These are phyloP conservation scores for Drosophila bipectinata DNA, from an alignment of 1,140 invertebrate genomes.

Conservation along the genomic window DNA sequence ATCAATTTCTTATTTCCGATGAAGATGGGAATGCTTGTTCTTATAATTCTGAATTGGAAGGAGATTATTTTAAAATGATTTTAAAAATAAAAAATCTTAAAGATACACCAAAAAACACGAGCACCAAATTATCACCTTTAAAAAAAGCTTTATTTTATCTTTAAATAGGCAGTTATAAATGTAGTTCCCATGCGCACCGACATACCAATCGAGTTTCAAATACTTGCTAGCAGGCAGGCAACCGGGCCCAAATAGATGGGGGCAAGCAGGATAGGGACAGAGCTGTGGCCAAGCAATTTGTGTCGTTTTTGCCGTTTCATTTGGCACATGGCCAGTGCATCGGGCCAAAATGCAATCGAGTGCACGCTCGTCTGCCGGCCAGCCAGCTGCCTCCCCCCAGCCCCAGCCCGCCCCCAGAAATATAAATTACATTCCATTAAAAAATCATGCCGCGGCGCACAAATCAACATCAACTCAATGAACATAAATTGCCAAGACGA, in stretches of 20 bases:
- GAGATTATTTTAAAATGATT: too few species aligned
- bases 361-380: constrained; percentile 52
- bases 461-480: constrained; percentile 80
- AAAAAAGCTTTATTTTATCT: background rate
- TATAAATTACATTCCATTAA: constrained; percentile 78
- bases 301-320: constrained; percentile 37
- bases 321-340: constrained; percentile 66
- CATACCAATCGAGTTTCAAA: constrained; percentile 25
- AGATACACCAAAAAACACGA: too few species aligned
- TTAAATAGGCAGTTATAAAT: background rate
- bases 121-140: too few species aligned
- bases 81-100: too few species aligned
- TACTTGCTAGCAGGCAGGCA: constrained; percentile 19
- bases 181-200: background rate
- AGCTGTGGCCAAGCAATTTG: constrained; percentile 52
- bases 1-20: constrained; percentile 18
- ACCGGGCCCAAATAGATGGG: constrained; percentile 32
- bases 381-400: background rate
- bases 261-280: constrained; percentile 15
- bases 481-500: constrained; percentile 69
- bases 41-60: background rate
- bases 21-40: background rate
- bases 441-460: constrained; percentile 74
- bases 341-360: constrained; percentile 69
- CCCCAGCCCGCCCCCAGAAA: constrained; percentile 24